phyloP scores from a whole-genome alignment of 2,113 vertebrate species.

The Neolamprologus falcicula region DNA sequence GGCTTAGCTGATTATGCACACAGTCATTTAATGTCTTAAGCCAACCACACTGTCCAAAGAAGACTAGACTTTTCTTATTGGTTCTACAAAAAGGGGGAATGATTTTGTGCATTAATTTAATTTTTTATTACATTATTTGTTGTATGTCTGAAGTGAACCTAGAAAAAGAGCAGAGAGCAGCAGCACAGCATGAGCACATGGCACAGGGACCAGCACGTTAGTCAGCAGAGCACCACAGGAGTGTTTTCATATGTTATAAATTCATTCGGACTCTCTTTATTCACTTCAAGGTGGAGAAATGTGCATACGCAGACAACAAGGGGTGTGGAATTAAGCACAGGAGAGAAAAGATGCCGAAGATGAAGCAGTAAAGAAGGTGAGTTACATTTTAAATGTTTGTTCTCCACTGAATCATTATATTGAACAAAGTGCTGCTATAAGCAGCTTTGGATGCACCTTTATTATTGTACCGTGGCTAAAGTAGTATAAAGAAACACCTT shows the following conservation, averaged over 20 bases:
- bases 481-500: background rate
- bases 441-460: background rate
- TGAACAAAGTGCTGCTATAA: background rate
- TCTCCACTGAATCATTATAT: background rate
- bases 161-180: conserved; percentile 2
- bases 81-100: background rate
- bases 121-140: background rate
- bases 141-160: background rate
- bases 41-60: background rate
- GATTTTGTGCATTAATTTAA: background rate
- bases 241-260: conserved; percentile 29
- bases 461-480: background rate
- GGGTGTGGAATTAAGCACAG: conserved; percentile 31
- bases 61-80: background rate
- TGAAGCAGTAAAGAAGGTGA: conserved; percentile 56
- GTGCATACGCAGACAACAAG: conserved; percentile 4
- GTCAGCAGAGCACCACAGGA: conserved; percentile 5
- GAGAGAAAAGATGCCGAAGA: conserved; percentile 37
- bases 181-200: conserved; percentile 23
- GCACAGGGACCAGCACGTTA: conserved; percentile 12
- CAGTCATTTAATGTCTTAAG: conserved; percentile 17
- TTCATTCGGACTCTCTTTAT: conserved; percentile 8
- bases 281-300: conserved; percentile 43
- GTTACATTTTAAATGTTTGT: background rate
- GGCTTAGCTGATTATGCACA: conserved; percentile 6